A percentile compares a stretch with the other conserved stretches of the same genome.
Evolutionary conservation across 2,113 vertebrate species (phyloP).

Genomic region (Marcusenius ussheri): DNA sequence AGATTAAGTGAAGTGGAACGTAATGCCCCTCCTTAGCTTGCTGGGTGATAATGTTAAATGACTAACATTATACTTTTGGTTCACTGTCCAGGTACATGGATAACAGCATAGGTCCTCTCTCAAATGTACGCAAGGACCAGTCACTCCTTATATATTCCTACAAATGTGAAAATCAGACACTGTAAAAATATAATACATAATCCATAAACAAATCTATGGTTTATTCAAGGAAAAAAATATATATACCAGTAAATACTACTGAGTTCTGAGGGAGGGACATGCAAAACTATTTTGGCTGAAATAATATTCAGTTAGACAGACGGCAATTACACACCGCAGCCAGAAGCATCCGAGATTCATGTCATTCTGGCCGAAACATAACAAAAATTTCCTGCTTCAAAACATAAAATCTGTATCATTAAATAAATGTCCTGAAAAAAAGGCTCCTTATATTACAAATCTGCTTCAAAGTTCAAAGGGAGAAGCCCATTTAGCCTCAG

Average conservation of each 20-base stretch:
- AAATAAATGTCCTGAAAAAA: constrained; percentile 25
- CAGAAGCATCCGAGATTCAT: background rate
- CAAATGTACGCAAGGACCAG: background rate
- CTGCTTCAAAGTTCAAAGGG: background rate
- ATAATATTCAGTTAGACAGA: constrained; percentile 9
- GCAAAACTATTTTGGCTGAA: constrained; percentile 1
- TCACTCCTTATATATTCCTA: background rate
- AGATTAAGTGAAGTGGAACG: background rate
- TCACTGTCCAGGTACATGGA: background rate
- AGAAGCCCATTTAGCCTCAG: background rate
- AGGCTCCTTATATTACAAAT: constrained; percentile 22
- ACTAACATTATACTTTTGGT: background rate
- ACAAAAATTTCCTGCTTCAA: background rate
- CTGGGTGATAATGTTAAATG: background rate
- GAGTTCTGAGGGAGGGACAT: background rate
- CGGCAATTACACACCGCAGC: background rate
- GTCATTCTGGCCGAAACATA: constrained; percentile 4
- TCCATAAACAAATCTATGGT: constrained; percentile 16
- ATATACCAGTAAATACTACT: constrained; percentile 4
- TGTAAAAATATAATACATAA: background rate
- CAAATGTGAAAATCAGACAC: background rate
- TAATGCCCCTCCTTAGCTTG: background rate
- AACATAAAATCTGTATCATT: constrained; percentile 24
- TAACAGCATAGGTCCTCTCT: background rate
- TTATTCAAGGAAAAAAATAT: constrained; percentile 11